These are phyloP conservation scores for Chionoecetes opilio DNA, from an alignment of 1,140 invertebrate species.

Conservation along the genomic window DNA sequence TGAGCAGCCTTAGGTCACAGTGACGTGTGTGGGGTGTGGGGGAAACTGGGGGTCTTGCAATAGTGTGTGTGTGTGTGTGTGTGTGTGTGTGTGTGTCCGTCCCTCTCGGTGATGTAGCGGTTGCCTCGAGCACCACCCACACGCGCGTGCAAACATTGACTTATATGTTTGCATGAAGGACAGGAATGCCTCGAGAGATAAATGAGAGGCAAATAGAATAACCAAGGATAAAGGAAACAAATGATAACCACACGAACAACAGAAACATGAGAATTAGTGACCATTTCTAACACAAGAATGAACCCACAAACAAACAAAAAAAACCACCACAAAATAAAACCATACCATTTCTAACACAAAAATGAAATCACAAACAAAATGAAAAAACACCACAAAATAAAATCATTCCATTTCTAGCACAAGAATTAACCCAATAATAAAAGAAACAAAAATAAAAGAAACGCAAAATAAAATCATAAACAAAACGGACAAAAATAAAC, in stretches of 20 bases:
- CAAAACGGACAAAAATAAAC: neutral
- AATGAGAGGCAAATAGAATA: neutral
- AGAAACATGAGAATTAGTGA: too few species aligned
- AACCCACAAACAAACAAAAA: too few species aligned
- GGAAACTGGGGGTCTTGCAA: neutral
- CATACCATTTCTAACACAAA: neutral
- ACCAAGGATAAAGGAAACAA: neutral
- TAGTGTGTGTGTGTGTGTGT: too few species aligned
- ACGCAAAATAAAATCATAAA: neutral
- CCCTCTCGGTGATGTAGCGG: neutral
- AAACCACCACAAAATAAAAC: neutral
- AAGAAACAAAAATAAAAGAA: neutral
- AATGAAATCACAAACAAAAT: neutral
- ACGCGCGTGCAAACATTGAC: conserved; percentile 11
- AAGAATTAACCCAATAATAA: neutral
- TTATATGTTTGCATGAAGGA: neutral
- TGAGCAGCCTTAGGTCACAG: too few species aligned
- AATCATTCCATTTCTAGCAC: neutral
- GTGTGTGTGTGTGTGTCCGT: neutral
- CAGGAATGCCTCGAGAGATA: neutral
- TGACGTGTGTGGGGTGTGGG: neutral
- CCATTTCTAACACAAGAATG: too few species aligned
- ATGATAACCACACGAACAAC: too few species aligned
- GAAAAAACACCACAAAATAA: neutral
- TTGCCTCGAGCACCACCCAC: neutral